Evolutionary conservation across 2,888 invertebrate species (phyloP), one percentile per base, ranked within the genome.

Genomic region (Gastrophysa polygoni): DNA sequence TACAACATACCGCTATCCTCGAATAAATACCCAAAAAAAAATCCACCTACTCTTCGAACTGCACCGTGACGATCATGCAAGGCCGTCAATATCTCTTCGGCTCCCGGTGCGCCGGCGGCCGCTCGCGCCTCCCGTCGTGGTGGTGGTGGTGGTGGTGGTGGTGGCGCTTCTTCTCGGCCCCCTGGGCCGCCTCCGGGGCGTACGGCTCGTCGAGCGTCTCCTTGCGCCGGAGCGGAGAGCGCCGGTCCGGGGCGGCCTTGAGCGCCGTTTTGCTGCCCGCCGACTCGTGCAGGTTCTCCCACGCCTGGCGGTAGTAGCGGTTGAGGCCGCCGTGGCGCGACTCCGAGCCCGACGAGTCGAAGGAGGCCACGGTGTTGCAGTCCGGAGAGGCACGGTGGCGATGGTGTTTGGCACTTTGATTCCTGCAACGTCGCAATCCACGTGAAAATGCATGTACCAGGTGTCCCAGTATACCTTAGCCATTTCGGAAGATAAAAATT

Each of bases 221-320:
- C 78, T 90, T 91, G 58, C 89, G 86, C 52, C 87, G 83, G 52
- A 89, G 80, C 0, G 88, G 87, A 74, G 83, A 84, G 72, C 87
- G 89, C 78, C 83, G 83, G 7, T 81, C 68, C 59, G 49, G 86
- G 87, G 78, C 82, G 87, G 78, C 82, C 11, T 67, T 66, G 21
- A 70, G 71, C 57, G 59, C 71, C 56, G 66, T 74, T 68, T 76
- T 78, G 11, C 76, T 67, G 47, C 77, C 78, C 2, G 92, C 88
- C 3, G 91, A 89, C 79, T 93, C 93, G 79, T 93, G 93, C 2
- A 96, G 85, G 79, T 95, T 94, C 79, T 95, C 95, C 96, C 96
- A 96, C 1, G 95, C 95, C 80, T 94, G 92, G 24, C 93, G 87
- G 82, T 95, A 95, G 82, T 93, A 95, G 62, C 93, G 87, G 80